Percentiles rank a stretch among this genome's conserved stretches.
Conservation (phyloP, 2,888 invertebrate genomes). For the Eupithecia pulchellata region DNA sequence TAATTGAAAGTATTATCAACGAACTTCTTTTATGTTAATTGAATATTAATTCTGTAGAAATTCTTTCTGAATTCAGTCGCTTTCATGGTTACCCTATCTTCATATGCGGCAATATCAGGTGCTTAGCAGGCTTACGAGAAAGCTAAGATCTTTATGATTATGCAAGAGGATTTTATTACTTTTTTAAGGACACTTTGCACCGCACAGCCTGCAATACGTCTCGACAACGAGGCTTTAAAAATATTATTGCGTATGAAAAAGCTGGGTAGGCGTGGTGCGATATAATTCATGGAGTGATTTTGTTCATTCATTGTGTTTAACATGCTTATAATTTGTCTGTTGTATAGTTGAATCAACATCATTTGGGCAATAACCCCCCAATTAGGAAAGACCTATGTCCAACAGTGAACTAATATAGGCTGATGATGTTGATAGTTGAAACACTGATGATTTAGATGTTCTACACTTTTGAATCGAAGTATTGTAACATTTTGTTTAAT, state of each 20-base stretch:
- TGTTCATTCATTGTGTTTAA: background rate
- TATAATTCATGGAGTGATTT: background rate
- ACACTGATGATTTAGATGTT: background rate
- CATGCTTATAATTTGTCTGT: background rate
- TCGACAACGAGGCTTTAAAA: background rate
- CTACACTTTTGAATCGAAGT: background rate
- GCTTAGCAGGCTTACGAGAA: conserved; percentile 47
- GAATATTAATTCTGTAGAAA: no score
- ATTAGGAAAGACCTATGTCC: no score
- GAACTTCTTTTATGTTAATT: no score
- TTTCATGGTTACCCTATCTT: conserved; percentile 22
- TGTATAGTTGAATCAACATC: no score
- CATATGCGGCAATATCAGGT: conserved; percentile 49
- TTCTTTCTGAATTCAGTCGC: background rate
- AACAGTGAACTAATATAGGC: no score
- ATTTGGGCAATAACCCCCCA: no score
- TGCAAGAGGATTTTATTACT: conserved; percentile 51
- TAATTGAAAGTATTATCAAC: background rate
- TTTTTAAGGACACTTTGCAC: conserved; percentile 40
- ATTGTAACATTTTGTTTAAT: no score
- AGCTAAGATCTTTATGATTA: conserved; percentile 51
- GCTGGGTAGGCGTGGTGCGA: background rate
- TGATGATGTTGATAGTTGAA: no score
- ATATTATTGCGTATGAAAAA: conserved; percentile 5
- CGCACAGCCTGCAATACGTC: conserved; percentile 8